phyloP scores from a whole-genome alignment of 2,113 vertebrate genomes.

The Oryzias melastigma region DNA sequence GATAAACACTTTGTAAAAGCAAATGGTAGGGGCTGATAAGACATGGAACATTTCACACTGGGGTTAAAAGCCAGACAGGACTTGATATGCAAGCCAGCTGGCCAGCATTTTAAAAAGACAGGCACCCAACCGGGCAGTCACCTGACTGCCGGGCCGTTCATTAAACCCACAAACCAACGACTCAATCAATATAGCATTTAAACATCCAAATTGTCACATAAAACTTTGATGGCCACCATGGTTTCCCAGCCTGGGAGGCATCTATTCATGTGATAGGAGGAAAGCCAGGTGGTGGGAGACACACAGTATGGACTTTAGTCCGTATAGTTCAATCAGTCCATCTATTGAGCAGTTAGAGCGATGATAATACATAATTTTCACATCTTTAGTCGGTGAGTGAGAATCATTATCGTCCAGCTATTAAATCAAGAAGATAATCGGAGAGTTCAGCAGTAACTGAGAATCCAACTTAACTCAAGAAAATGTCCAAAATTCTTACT shows the following conservation, averaged over 20 bases:
- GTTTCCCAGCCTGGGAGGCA: slow-evolving; percentile 32
- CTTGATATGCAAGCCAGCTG: slow-evolving; percentile 41
- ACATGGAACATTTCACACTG: slow-evolving; percentile 52
- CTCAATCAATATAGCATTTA: slow-evolving; percentile 30
- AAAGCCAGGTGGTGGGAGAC: slow-evolving; percentile 27
- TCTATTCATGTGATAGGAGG: slow-evolving; percentile 15
- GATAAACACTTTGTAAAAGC: slow-evolving; percentile 52
- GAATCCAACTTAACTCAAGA: neutral
- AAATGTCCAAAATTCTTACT: too few relatives aligned
- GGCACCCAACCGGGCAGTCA: slow-evolving; percentile 23
- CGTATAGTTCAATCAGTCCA: slow-evolving; percentile 33
- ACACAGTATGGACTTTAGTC: slow-evolving; percentile 38
- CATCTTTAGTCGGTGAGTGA: slow-evolving; percentile 39
- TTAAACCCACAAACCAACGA: slow-evolving; percentile 12
- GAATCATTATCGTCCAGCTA: slow-evolving; percentile 26
- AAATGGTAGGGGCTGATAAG: slow-evolving; percentile 68
- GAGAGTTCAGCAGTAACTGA: neutral
- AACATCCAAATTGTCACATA: slow-evolving; percentile 33
- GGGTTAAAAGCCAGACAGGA: slow-evolving; percentile 49
- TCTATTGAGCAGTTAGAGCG: slow-evolving; percentile 52
- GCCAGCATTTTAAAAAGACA: slow-evolving; percentile 22
- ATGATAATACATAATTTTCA: slow-evolving; percentile 50
- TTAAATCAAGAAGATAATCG: slow-evolving; percentile 16
- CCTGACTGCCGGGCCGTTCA: slow-evolving; percentile 27
- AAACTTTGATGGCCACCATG: slow-evolving; percentile 16